Conservation (phyloP, 2,888 invertebrate genomes). For the Platycheirus albimanus region DNA sequence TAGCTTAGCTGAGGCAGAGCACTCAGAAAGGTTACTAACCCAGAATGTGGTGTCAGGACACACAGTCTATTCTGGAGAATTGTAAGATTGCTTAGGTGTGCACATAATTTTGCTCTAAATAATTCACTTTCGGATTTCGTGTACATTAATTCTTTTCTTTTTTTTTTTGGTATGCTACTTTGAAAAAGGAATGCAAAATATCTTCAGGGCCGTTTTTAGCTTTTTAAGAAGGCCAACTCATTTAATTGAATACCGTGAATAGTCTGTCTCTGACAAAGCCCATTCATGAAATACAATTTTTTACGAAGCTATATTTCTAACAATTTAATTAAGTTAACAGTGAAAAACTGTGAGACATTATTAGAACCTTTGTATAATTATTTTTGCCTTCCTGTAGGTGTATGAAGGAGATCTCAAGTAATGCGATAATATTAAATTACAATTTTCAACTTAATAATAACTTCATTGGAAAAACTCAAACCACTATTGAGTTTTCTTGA, state of each 20-base stretch:
- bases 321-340: no score
- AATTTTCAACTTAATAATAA: no score
- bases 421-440: no score
- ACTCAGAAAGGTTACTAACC: conserved; percentile 64
- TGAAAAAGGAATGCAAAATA: conserved; percentile 20
- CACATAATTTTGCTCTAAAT: conserved; percentile 51
- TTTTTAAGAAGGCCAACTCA: neutral
- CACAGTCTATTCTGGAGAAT: neutral
- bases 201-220: conserved; percentile 2
- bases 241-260: neutral
- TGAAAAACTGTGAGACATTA: no score
- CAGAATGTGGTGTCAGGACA: conserved; percentile 36
- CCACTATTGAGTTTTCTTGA: no score
- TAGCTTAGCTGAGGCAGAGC: conserved; percentile 29
- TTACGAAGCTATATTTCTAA: no score
- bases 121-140: conserved; percentile 69
- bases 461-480: no score
- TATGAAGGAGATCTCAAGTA: no score
- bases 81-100: conserved; percentile 34
- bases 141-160: conserved; percentile 61
- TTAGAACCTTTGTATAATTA: no score
- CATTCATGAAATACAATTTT: no score
- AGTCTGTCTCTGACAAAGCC: no score
- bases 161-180: conserved; percentile 20
- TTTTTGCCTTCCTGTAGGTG: no score